Conservation (phyloP, 2,113 vertebrate genomes). For the Poicephalus meyeri region DNA sequence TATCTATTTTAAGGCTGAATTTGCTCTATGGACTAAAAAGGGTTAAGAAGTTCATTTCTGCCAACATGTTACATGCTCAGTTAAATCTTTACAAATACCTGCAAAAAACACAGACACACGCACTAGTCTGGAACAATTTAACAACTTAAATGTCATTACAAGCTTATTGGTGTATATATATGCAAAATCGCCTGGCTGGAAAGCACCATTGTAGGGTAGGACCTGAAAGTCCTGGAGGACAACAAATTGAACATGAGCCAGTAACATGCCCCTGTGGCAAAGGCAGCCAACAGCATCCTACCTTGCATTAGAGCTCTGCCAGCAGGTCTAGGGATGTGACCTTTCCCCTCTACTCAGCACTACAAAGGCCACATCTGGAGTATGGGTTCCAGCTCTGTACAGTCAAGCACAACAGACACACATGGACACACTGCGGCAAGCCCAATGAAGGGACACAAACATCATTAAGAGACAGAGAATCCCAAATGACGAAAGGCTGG, state of each 20-base stretch:
- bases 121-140: background rate
- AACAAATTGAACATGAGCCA: background rate
- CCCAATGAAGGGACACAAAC: background rate
- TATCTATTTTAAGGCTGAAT: background rate
- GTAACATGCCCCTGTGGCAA: background rate
- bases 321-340: background rate
- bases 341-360: background rate
- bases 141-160: background rate
- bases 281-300: accelerated
- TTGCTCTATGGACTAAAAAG: background rate
- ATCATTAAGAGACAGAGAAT: background rate
- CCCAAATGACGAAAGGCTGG: background rate
- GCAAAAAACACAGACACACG: background rate
- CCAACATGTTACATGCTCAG: background rate
- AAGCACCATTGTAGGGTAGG: background rate
- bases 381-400: background rate
- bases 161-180: background rate
- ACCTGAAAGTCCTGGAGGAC: background rate
- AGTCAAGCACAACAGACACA: background rate
- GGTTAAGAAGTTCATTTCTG: background rate
- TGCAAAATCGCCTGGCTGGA: background rate
- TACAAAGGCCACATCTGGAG: background rate
- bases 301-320: background rate
- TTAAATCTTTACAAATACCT: background rate
- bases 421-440: background rate